A percentile compares a stretch with the other conserved stretches of the same genome.
Evolutionary conservation across 2,888 invertebrate genomes (phyloP).

Genomic region (Poecilus cupreus): DNA sequence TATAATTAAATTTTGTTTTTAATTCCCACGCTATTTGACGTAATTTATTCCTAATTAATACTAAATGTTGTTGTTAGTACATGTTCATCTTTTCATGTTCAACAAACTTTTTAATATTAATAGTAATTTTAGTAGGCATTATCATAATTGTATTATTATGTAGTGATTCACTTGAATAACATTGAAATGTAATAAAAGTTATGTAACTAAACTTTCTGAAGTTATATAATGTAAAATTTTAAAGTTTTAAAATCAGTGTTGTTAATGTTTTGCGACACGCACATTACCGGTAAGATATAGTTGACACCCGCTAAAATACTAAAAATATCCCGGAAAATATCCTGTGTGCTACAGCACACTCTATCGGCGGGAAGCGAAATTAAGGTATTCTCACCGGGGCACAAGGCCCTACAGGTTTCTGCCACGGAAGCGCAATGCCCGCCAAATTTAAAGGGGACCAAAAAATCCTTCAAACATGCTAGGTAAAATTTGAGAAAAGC

Average conservation of each 20-base stretch:
- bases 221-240: background rate
- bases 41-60: conserved; percentile 48
- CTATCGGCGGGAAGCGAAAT: conserved; percentile 11
- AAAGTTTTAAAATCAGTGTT: background rate
- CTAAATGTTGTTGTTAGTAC: background rate
- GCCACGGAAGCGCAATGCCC: background rate
- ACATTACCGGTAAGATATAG: background rate
- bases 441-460: conserved; percentile 2
- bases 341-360: background rate
- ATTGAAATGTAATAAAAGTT: too few species aligned
- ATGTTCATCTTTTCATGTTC: background rate
- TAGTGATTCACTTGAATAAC: too few species aligned
- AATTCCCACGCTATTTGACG: conserved; percentile 34
- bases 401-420: background rate
- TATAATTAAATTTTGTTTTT: conserved; percentile 30
- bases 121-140: background rate
- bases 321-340: background rate
- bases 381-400: background rate
- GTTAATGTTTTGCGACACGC: background rate
- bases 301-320: background rate
- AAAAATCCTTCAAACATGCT: too few species aligned
- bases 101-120: background rate
- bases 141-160: too few species aligned
- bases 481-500: too few species aligned
- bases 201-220: background rate